A percentile compares a stretch with the other conserved stretches of the same genome.
Evolutionary conservation across 2,797 vertebrate genomes (phyloP).

Genomic region (Pseudomugil tenellus): DNA sequence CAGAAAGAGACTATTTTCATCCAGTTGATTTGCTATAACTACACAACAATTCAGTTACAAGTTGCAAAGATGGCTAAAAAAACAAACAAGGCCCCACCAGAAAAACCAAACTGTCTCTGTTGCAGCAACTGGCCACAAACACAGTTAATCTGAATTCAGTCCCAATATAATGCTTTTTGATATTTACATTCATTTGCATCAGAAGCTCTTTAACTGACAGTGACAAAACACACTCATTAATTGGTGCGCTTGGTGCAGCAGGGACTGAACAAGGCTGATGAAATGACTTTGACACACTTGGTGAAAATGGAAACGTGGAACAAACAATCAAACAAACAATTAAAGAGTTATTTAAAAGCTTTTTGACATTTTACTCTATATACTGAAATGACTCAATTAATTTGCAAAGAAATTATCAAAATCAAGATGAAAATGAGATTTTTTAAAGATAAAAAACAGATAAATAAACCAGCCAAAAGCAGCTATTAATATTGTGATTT

Average conservation of each 20-base stretch:
- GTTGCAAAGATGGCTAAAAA: constrained; percentile 31
- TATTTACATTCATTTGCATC: constrained; percentile 22
- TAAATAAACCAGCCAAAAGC: background rate
- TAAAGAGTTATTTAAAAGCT: background rate
- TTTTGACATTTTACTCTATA: background rate
- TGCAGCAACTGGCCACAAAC: constrained; percentile 21
- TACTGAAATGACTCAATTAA: no score
- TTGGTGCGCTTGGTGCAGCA: background rate
- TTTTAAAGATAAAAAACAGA: background rate
- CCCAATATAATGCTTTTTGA: background rate
- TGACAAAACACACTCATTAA: background rate
- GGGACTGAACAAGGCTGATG: background rate
- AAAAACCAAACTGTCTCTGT: constrained; percentile 20
- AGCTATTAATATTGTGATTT: no score
- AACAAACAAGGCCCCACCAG: background rate
- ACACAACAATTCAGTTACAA: constrained; percentile 44
- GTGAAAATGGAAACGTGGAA: background rate
- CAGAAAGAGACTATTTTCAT: constrained; percentile 13
- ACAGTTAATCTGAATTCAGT: constrained; percentile 27
- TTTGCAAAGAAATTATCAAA: background rate
- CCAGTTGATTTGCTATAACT: constrained; percentile 26
- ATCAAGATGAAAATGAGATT: background rate
- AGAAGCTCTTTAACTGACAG: constrained; percentile 4
- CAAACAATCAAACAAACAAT: background rate
- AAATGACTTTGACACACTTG: background rate